Evolutionary conservation across 2,888 invertebrate species (phyloP), one percentile per base, ranked within the genome.

Genomic region (Azorinus chamasolen): DNA sequence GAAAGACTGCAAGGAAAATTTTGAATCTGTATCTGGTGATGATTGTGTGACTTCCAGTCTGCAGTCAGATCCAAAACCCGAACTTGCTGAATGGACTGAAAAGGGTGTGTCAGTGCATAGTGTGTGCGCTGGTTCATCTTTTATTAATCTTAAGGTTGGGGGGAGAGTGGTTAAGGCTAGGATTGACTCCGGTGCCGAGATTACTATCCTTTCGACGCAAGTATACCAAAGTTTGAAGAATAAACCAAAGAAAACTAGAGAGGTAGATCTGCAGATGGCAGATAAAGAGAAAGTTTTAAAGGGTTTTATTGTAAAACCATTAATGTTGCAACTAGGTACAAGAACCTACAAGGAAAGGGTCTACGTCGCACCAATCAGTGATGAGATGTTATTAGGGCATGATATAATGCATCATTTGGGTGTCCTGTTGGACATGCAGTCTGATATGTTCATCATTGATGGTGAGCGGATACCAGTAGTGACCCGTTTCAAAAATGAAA

Each of bases 341-440:
- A 41, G 53, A 16, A 32, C 18, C 16, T 61, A 61, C 20, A 53
- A 25, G 20, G 69, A 53, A 62, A 39, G 63, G 18, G 10, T 70
- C 4, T 69, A 61, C 50, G 62, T 62, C 0, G 70, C 70, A 10
- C 54, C 62, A 41, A 70, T 70, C 12, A 39, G 16, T 20, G 71
- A 71, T 71, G 71, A 71, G 39, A 57, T 63, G 63, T 43, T 71
- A 25, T 22, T 65, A n/a, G 72, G 58, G 16, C 64, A 65, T 51
- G 65, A 64, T n/a, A 41, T 63, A 6, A 22, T 71, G 18, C 62
- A 48, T 27, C 63, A 63, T 14, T 39, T 55, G 25, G 66, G 62
- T 12, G 51, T 50, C 5, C 14, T 50, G 10, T 18, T 51, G 12
- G 53, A 63, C 18, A 51, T 63, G 51, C 18, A 20, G 24, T 53